These are phyloP conservation scores for Myopa tessellatipennis DNA, from an alignment of 2,888 invertebrate species.

Conservation along the genomic window DNA sequence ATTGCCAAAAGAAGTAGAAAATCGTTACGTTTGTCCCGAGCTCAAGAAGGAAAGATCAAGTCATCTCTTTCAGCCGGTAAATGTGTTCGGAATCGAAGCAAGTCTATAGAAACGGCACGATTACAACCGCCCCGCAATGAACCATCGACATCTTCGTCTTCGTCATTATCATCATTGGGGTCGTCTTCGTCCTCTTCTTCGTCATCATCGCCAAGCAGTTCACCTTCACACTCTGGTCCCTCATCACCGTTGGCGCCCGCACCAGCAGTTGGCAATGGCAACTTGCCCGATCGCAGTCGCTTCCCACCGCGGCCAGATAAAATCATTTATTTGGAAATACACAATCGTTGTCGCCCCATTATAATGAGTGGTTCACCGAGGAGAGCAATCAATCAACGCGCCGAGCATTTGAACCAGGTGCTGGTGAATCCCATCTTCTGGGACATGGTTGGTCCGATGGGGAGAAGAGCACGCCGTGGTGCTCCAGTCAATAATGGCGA, in stretches of 20 bases:
- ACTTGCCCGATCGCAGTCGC: conserved; percentile 54
- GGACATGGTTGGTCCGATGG: conserved; percentile 62
- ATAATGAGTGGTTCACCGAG: conserved; percentile 33
- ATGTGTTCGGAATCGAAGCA: neutral
- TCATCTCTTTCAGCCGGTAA: neutral
- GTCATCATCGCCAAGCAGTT: conserved; percentile 42
- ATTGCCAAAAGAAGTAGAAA: conserved; percentile 8
- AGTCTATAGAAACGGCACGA: neutral
- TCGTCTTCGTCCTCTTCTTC: conserved; percentile 45
- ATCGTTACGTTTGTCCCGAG: neutral
- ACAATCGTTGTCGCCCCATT: conserved; percentile 43
- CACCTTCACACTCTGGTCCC: conserved; percentile 26
- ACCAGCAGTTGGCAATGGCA: conserved; percentile 44
- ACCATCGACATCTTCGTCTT: conserved; percentile 18
- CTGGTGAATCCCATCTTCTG: conserved; percentile 62
- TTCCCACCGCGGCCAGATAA: conserved; percentile 59
- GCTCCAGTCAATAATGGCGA: neutral
- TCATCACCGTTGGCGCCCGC: conserved; percentile 17
- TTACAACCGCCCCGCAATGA: neutral
- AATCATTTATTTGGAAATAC: conserved; percentile 57
- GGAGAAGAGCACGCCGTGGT: conserved; percentile 43
- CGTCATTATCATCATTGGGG: conserved; percentile 33
- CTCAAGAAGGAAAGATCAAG: conserved; percentile 10
- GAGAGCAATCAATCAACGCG: conserved; percentile 41
- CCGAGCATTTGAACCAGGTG: conserved; percentile 56